These are phyloP conservation scores for Stigmatopora nigra DNA, from an alignment of 2,113 vertebrate species.

Conservation along the genomic window DNA sequence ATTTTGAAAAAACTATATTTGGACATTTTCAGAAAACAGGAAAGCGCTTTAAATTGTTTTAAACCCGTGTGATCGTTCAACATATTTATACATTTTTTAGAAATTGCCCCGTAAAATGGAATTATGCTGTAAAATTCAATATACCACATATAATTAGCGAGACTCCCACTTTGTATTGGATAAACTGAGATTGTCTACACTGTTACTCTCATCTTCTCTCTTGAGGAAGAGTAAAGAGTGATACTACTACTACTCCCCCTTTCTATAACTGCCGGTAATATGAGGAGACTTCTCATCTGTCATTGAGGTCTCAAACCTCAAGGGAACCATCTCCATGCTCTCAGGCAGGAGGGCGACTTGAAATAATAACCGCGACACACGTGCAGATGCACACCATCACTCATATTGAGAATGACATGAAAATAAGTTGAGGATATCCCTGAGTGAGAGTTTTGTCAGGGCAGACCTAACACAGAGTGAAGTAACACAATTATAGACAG, in stretches of 20 bases:
- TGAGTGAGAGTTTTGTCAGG: slow-evolving; percentile 25
- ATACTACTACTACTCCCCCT: slow-evolving; percentile 6
- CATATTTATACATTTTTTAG: too few species aligned
- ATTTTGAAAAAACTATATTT: too few species aligned
- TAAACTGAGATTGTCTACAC: neutral
- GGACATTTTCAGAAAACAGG: too few species aligned
- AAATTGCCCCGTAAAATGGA: too few species aligned
- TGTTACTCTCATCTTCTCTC: slow-evolving; percentile 6
- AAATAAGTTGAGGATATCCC: slow-evolving; percentile 38
- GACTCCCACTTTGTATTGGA: too few species aligned
- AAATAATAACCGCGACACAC: slow-evolving; percentile 36
- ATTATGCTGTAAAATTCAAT: too few species aligned
- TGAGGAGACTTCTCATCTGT: slow-evolving; percentile 31
- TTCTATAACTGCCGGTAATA: slow-evolving; percentile 26
- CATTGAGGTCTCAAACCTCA: slow-evolving; percentile 20
- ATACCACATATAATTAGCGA: too few species aligned
- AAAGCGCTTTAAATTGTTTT: too few species aligned
- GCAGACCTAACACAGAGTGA: slow-evolving; percentile 10
- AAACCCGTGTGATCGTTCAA: too few species aligned
- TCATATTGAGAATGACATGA: neutral
- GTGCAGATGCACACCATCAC: slow-evolving; percentile 16
- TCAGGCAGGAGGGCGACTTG: slow-evolving; percentile 19
- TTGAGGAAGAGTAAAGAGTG: slow-evolving; percentile 13
- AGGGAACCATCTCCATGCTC: slow-evolving; percentile 25
- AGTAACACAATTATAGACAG: slow-evolving; percentile 14